These are phyloP conservation scores for Alosa alosa DNA, from an alignment of 2,113 vertebrate species.

Conservation along the genomic window DNA sequence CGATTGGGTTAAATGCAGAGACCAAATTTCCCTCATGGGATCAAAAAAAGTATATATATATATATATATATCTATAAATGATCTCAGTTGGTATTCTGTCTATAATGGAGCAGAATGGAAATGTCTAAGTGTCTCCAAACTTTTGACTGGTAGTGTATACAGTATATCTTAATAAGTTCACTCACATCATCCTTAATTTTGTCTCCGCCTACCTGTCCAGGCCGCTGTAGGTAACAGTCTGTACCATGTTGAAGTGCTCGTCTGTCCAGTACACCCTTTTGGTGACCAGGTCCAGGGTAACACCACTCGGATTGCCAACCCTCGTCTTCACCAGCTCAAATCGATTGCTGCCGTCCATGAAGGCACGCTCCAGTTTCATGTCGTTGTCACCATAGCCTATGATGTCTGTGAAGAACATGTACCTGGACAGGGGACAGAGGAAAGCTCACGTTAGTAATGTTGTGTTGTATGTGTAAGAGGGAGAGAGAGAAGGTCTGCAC, in stretches of 20 bases:
- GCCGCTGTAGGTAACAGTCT: constrained; percentile 69
- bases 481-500: no score
- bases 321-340: constrained; percentile 62
- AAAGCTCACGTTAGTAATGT: not conserved
- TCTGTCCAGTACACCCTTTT: constrained; percentile 72
- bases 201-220: constrained; percentile 63
- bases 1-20: no score
- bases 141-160: no score
- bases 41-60: no score
- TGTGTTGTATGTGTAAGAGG: no score
- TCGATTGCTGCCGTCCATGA: constrained; percentile 72
- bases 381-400: constrained; percentile 44
- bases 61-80: no score
- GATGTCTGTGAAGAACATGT: constrained; percentile 74
- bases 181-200: no score
- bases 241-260: constrained; percentile 71
- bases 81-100: no score
- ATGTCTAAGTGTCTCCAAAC: no score
- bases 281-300: constrained; percentile 67
- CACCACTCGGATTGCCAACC: constrained; percentile 65
- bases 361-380: constrained; percentile 68
- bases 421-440: constrained; percentile 52
- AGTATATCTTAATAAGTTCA: no score
- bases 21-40: no score
- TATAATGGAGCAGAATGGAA: no score